These are phyloP conservation scores for Archivesica marissinica DNA, from an alignment of 1,140 invertebrate species.

Conservation along the genomic window DNA sequence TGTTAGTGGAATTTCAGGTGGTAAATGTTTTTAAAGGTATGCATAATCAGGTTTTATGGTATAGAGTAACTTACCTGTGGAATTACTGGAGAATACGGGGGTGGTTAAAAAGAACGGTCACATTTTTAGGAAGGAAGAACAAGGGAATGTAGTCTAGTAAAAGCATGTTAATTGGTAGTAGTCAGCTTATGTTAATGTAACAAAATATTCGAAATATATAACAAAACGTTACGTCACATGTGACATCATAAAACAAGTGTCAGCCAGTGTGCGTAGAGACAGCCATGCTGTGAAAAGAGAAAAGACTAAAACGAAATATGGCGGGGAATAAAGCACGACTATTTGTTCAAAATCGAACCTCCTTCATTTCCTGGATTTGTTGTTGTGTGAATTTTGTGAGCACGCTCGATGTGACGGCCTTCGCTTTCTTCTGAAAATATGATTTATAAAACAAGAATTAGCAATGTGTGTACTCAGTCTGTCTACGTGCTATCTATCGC, in stretches of 20 bases:
- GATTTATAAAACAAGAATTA: slow-evolving; percentile 63
- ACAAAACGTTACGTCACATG: slow-evolving; percentile 13
- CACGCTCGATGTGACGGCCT: slow-evolving; percentile 83
- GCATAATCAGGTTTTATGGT: no score
- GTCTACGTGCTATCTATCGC: slow-evolving; percentile 44
- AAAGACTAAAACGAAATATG: slow-evolving; percentile 38
- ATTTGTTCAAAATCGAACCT: slow-evolving; percentile 82
- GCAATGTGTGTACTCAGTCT: slow-evolving; percentile 40
- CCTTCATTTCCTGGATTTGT: slow-evolving; percentile 91
- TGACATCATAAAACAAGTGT: slow-evolving; percentile 27
- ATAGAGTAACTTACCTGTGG: no score
- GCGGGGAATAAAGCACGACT: slow-evolving; percentile 58
- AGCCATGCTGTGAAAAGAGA: slow-evolving; percentile 42
- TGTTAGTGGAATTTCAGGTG: no score
- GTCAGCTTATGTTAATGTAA: slow-evolving; percentile 10
- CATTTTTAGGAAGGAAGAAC: no score
- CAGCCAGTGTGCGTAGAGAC: slow-evolving; percentile 33
- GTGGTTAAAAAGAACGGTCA: no score
- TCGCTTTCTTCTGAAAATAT: slow-evolving; percentile 80
- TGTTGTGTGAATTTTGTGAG: slow-evolving; percentile 83
- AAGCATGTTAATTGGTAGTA: slow-evolving; percentile 18
- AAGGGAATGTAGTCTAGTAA: slow-evolving; percentile 32
- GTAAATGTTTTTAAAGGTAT: no score
- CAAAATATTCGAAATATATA: not conserved
- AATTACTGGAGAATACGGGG: no score